Percentiles rank a stretch among this genome's conserved stretches.
phyloP scores from a whole-genome alignment of 2,888 invertebrate genomes.

The Rhingia rostrata region DNA sequence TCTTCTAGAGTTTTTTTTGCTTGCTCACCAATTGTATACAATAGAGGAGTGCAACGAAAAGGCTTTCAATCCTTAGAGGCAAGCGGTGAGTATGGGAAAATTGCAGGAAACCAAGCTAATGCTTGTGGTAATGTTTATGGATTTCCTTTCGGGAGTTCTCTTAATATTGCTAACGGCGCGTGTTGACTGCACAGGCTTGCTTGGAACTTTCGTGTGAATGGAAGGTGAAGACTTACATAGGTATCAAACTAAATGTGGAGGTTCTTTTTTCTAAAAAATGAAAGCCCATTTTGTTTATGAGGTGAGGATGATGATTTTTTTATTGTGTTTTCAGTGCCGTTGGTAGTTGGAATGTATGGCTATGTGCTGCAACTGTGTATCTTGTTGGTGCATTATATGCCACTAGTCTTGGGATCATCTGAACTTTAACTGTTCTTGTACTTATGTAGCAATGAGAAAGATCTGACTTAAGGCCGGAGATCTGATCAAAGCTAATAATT shows the following conservation, averaged over 20 bases:
- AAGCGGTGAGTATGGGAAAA: slow-evolving; percentile 4
- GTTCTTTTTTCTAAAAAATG: neutral
- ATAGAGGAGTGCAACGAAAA: slow-evolving; percentile 46
- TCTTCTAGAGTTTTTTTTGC: neutral
- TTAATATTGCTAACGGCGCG: slow-evolving; percentile 3
- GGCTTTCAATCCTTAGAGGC: slow-evolving; percentile 23
- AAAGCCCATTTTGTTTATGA: too few species aligned
- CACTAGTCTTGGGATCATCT: too few species aligned
- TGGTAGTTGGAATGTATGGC: too few species aligned
- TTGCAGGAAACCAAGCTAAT: slow-evolving; percentile 47
- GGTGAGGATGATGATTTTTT: too few species aligned
- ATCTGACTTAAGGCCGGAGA: too few species aligned
- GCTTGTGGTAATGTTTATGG: slow-evolving; percentile 51
- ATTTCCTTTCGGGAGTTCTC: slow-evolving; percentile 28
- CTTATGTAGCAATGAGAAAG: too few species aligned
- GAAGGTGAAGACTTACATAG: slow-evolving; percentile 20
- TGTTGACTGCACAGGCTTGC: slow-evolving; percentile 10
- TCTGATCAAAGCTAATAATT: too few species aligned
- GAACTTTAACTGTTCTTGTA: too few species aligned
- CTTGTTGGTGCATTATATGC: too few species aligned
- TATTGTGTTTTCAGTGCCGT: too few species aligned
- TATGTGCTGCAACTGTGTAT: too few species aligned
- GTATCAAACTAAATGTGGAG: neutral
- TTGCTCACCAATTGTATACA: slow-evolving; percentile 19
- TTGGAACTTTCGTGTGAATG: neutral